These are phyloP conservation scores for Trichopoda pennipes DNA, from an alignment of 2,888 invertebrate genomes.

Conservation along the genomic window DNA sequence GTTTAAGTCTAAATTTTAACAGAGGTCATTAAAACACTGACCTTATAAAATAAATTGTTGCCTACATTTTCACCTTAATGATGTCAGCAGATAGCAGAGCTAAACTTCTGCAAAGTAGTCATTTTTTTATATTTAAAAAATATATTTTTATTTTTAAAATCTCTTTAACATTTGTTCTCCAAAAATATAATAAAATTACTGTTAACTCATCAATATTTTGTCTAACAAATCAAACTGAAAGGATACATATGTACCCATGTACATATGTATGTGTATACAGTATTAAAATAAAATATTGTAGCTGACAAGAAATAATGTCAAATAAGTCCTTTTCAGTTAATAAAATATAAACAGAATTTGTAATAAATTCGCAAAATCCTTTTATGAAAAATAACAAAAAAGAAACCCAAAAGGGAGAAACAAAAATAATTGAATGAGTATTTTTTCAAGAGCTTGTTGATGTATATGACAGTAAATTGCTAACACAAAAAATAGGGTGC, in stretches of 20 bases:
- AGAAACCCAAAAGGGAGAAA: neutral
- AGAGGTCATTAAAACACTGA: no score
- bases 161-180: neutral
- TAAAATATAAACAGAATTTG: slow-evolving; percentile 45
- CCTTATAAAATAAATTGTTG: no score
- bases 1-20: no score
- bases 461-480: slow-evolving; percentile 9
- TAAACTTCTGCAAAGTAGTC: no score
- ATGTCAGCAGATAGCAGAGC: no score
- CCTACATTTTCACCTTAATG: no score
- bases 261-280: neutral
- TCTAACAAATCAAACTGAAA: neutral
- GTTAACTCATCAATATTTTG: slow-evolving; percentile 1
- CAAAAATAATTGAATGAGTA: neutral
- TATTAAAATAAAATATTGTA: slow-evolving; percentile 45
- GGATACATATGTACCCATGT: neutral
- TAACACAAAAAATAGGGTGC: neutral
- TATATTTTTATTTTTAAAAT: neutral
- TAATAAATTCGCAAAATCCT: slow-evolving; percentile 13
- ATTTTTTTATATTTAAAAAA: neutral
- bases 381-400: neutral
- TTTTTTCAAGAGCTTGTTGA: slow-evolving; percentile 3
- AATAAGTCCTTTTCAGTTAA: slow-evolving; percentile 38
- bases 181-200: neutral
- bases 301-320: slow-evolving; percentile 32